Evolutionary conservation across 2,888 invertebrate species (phyloP), one percentile per base, ranked within the genome.

Genomic region (Listrodromus nycthemerus): DNA sequence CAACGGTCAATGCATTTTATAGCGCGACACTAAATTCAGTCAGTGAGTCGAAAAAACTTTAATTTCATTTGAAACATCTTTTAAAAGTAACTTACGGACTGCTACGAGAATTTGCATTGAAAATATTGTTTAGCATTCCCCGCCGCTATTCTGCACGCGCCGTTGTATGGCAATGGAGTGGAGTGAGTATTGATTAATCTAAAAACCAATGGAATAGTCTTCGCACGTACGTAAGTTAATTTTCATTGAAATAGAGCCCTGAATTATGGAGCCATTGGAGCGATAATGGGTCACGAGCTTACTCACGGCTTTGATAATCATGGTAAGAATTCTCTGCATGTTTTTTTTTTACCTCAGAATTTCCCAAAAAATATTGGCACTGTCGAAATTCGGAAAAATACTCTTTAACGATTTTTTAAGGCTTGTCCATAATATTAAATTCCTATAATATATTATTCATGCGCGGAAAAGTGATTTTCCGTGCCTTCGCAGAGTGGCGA

Each of bases 221-320:
- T 55, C 24, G 21, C 10, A 61, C 65, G 10, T 41, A 70, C 55
- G 10, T 37, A 50, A 67, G 50, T n/a, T 30, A 13, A 16, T 24
- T 21, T 76, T 75, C 33, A 69, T 55, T 55, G 5, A 90, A 92
- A 63, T 93, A 95, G 95, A 90, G 95, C 96, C 0, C 95, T 96
- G 77, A 96, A 97, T 93, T 97, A 97, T 91, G 97, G 97, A 71
- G 96, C 96, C 0, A 96, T 97, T 89, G 97, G 97, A 80, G 97
- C 97, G 81, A 97, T 97, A 87, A 97, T 97, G 95, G 97, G 97
- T 10, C 97, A 97, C 90, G 97, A 97, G 93, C 95, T 97, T 45
- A 97, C 97, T 0, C 97, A 97, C 90, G 97, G 97, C 67, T 97
- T 97, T 91, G 97, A 97, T 88, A 96, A 97, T 91, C 95, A 96